Evolutionary conservation across 2,113 vertebrate genomes (phyloP).

Genomic region (Pogonocichla stellata): DNA sequence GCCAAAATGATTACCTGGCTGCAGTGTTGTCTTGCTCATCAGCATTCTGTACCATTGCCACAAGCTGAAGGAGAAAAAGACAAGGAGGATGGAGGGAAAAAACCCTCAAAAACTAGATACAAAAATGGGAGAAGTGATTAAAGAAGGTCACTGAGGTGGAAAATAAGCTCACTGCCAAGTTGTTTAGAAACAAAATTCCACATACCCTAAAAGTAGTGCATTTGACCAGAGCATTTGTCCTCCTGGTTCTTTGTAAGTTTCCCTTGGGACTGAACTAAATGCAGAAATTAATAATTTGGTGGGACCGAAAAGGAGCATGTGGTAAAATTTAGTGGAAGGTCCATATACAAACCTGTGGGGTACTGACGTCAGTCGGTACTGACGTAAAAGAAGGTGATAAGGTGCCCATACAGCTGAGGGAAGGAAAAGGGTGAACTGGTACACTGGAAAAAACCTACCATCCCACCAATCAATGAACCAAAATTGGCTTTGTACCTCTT

Average conservation of each 20-base stretch:
- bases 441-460: neutral
- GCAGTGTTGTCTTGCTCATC: neutral
- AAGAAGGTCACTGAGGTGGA: slow-evolving; percentile 44
- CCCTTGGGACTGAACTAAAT: neutral
- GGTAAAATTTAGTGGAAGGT: neutral
- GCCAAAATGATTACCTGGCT: slow-evolving; percentile 26
- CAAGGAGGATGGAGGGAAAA: neutral
- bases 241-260: neutral
- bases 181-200: slow-evolving; percentile 33
- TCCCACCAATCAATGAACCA: neutral
- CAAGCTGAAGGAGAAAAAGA: neutral
- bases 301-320: neutral
- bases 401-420: neutral
- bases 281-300: neutral
- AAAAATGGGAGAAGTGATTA: slow-evolving; percentile 3
- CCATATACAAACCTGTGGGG: neutral
- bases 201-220: neutral
- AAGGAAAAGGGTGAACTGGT: neutral
- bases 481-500: neutral
- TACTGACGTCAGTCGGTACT: neutral
- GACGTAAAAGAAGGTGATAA: neutral
- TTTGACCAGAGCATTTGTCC: neutral
- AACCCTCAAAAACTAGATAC: neutral
- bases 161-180: slow-evolving; percentile 43
- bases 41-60: slow-evolving; percentile 14